Evolutionary conservation across 2,797 vertebrate genomes (phyloP).

Genomic region (Yasuhikotakia modesta): DNA sequence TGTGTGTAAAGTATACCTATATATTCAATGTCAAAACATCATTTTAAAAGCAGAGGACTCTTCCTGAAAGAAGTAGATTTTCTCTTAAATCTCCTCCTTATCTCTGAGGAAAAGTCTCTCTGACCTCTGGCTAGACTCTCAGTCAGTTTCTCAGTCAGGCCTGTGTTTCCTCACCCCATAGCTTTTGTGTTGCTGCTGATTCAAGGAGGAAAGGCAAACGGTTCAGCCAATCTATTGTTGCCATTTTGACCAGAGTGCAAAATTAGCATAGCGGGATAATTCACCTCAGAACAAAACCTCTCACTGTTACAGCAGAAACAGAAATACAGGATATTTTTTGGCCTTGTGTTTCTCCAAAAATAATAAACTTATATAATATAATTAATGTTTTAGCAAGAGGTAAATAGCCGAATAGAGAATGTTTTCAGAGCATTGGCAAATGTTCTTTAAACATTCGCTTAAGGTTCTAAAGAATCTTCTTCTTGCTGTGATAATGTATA

Average conservation of each 20-base stretch:
- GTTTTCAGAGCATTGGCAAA: too few relatives aligned
- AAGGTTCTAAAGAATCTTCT: too few relatives aligned
- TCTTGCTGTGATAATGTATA: too few relatives aligned
- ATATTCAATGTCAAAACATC: constrained; percentile 43
- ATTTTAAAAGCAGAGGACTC: constrained; percentile 45
- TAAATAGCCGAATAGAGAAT: too few relatives aligned
- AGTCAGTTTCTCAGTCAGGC: constrained; percentile 53
- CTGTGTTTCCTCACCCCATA: constrained; percentile 50
- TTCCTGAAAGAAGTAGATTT: constrained; percentile 52
- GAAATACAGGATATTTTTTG: not conserved
- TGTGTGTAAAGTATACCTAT: not conserved
- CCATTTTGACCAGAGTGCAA: constrained; percentile 13
- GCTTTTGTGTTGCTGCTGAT: constrained; percentile 45
- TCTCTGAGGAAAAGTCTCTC: constrained; percentile 73
- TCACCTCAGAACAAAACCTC: not conserved
- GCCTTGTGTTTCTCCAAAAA: not conserved
- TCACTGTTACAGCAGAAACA: not conserved
- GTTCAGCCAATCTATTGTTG: constrained; percentile 53
- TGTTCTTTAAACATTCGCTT: too few relatives aligned
- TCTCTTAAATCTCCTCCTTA: constrained; percentile 63
- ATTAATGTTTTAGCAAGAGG: too few relatives aligned
- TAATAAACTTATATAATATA: not conserved
- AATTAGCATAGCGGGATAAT: constrained; percentile 6
- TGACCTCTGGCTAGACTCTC: constrained; percentile 70
- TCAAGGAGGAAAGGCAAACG: constrained; percentile 44